Base-by-base conservation (phyloP, 2,797 vertebrate genomes). In the Hybognathus amarus region DNA sequence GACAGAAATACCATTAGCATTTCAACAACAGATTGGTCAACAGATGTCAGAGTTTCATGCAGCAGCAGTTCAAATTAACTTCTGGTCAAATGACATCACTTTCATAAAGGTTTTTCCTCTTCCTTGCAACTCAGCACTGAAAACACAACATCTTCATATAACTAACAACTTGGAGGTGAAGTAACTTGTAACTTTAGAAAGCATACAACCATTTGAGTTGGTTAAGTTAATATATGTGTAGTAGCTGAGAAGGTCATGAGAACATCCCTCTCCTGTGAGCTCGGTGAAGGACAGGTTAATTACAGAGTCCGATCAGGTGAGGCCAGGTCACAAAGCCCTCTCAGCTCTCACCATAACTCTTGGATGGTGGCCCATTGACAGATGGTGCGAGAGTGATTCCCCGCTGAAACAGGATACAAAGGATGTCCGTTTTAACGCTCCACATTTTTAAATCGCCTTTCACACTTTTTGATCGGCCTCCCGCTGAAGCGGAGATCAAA, bases 381-480 rank as follows among this genome's bases (percentile, higher is more conserved):
- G 83, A 84, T 84, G 77, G 83, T 42, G 20, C 17, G 82, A 54
- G 67, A 84, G 73, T 24, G 50, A 45, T 40, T 77, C 73, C 73
- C 81, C 13, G 73, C 73, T 83, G 64, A 69, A 83, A 68, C 22
- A 3, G 71, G 63, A 66, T 77, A 77, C 81, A 77, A 83, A 77
- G 38, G 38, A 77, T 54, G 71, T 40, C 59, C 61, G 40, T 64
- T 64, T 27, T 24, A 52, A 59, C 20, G 13, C 68, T 71, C 20
- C 68, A 80, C 79, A 63, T 36, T 73, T 78, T 64, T 64, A 18
- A 78, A 64, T 52, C 9, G 17, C 70, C n/a, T 75, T 82, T 82
- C 80, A 82, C 50, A 69, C 50, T 15, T 77, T 77, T 68, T 54
- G 18, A 36, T 68, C 5, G 5, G 15, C 78, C 78, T 69, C 64